Percentiles rank a stretch among this genome's conserved stretches.
Conservation (phyloP, 1,140 invertebrate species). For the Andrena cerasifolii region DNA sequence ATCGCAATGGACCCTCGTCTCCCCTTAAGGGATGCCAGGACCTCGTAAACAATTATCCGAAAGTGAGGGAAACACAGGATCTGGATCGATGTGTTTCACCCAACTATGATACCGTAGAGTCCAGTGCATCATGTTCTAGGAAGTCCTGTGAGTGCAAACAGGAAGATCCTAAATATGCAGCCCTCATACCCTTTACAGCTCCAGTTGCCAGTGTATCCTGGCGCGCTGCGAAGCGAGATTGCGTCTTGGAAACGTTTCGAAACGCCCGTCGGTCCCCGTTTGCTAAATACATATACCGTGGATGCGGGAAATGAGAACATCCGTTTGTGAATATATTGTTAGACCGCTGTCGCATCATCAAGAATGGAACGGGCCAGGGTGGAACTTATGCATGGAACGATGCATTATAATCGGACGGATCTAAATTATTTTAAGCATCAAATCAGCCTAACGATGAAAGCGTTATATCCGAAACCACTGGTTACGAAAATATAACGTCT, state of each 20-base stretch:
- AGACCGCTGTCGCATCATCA: neutral
- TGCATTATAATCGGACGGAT: constrained; percentile 27
- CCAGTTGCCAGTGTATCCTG: constrained; percentile 9
- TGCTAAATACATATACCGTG: constrained; percentile 48
- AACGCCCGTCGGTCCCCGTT: constrained; percentile 26
- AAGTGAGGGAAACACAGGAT: constrained; percentile 38
- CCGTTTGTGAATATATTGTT: constrained; percentile 28
- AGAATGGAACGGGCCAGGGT: neutral
- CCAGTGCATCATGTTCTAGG: constrained; percentile 34
- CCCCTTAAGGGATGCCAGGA: neutral
- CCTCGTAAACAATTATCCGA: constrained; percentile 33
- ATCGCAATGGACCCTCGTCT: no score
- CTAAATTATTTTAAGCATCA: neutral
- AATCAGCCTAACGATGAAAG: no score
- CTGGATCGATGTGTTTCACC: constrained; percentile 1
- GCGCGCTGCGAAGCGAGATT: constrained; percentile 44
- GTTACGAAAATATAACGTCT: no score
- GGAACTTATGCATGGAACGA: constrained; percentile 32
- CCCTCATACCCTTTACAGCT: constrained; percentile 38
- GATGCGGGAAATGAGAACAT: constrained; percentile 27
- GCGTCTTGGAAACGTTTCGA: constrained; percentile 44
- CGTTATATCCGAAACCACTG: no score
- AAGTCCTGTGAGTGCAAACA: constrained; percentile 53
- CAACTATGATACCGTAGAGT: constrained; percentile 27
- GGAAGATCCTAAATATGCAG: constrained; percentile 58